Conservation (phyloP, 2,797 vertebrate genomes). For the Setipinna tenuifilis region DNA sequence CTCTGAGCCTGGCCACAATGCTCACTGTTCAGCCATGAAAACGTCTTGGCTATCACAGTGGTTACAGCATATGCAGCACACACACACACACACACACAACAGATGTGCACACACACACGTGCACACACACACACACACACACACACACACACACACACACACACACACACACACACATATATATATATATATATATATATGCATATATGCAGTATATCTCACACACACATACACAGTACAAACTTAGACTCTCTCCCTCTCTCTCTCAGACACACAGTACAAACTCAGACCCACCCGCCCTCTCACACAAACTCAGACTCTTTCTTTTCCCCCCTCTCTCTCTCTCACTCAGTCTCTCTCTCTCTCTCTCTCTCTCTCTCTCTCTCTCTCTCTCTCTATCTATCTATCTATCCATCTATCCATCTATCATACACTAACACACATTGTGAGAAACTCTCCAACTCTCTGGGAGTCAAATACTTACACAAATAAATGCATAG, state of each 20-base stretch:
- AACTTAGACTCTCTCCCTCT: not conserved
- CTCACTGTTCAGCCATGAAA: slow-evolving; percentile 49
- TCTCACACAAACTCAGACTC: too few relatives aligned
- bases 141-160: not conserved
- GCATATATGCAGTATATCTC: too few relatives aligned
- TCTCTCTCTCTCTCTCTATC: too few relatives aligned
- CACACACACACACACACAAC: not conserved
- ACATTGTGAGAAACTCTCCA: too few relatives aligned
- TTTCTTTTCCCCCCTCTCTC: too few relatives aligned
- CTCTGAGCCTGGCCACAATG: slow-evolving; percentile 48
- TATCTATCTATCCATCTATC: too few relatives aligned
- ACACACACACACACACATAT: slow-evolving; percentile 5
- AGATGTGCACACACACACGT: not conserved
- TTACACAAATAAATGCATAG: too few relatives aligned
- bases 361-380: too few relatives aligned
- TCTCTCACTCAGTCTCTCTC: too few relatives aligned
- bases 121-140: not conserved
- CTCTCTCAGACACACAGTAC: not conserved
- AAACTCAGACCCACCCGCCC: not conserved
- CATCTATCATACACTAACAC: too few relatives aligned
- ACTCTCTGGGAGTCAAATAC: too few relatives aligned
- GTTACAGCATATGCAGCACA: not conserved
- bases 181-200: not conserved
- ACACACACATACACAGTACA: not conserved
- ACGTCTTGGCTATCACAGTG: not conserved